phyloP scores from a whole-genome alignment of 2,888 invertebrate genomes.

The Orthonychiurus folsomi region DNA sequence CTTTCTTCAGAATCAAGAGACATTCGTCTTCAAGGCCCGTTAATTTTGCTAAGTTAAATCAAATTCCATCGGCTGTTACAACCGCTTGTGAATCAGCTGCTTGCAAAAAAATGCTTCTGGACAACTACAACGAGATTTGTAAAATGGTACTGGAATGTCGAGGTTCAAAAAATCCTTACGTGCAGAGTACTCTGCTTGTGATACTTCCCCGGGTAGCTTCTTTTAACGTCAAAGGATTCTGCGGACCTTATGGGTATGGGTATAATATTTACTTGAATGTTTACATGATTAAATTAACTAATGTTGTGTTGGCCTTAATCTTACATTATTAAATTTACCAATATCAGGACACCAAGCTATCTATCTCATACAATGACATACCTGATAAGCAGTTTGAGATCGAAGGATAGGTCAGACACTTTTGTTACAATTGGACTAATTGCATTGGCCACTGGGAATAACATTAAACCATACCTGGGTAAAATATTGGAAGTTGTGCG shows the following conservation, averaged over 20 bases:
- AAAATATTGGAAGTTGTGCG: slow-evolving; percentile 78
- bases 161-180: slow-evolving; percentile 61
- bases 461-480: slow-evolving; percentile 68
- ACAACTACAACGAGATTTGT: slow-evolving; percentile 73
- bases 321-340: neutral
- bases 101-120: slow-evolving; percentile 69
- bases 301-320: neutral
- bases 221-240: slow-evolving; percentile 53
- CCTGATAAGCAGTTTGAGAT: slow-evolving; percentile 63
- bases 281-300: too few species aligned
- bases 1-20: slow-evolving; percentile 8
- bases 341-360: slow-evolving; percentile 12
- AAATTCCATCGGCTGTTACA: slow-evolving; percentile 6
- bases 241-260: slow-evolving; percentile 7
- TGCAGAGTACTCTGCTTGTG: slow-evolving; percentile 76
- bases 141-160: slow-evolving; percentile 69
- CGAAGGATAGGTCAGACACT: slow-evolving; percentile 72
- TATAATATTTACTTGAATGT: too few species aligned
- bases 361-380: slow-evolving; percentile 60
- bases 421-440: slow-evolving; percentile 85
- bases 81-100: slow-evolving; percentile 56
- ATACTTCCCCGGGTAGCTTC: slow-evolving; percentile 86
- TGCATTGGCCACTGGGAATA: slow-evolving; percentile 74
- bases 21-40: neutral
- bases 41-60: slow-evolving; percentile 12